Base-by-base conservation (phyloP, 2,888 invertebrate species). In the Polyommatus iphigenia region DNA sequence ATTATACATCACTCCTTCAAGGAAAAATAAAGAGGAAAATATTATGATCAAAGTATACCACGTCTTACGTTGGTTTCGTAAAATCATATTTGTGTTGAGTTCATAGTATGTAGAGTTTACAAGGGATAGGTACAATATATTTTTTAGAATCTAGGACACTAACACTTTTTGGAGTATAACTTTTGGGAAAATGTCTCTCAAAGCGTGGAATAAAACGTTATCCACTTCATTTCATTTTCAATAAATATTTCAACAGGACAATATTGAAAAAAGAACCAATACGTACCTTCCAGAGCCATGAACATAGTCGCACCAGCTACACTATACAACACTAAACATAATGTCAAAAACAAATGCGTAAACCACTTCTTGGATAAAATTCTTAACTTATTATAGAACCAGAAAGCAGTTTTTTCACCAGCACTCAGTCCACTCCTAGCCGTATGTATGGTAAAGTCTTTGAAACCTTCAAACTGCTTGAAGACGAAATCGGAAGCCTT, bases 311-410 rank as follows among this genome's bases (percentile, higher is more conserved):
- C 98, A 46, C 99, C 99, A 50, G 97, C 95, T 79, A 97, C 92
- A 84, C 97, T 98, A 89, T 98, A 99, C 78, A 96, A 88, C 78
- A 96, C 91, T 80, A 98, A 95, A 83, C 98, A 96, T 83, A 97
- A 87, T 83, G 97, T 95, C 84, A 98, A 95, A 88, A 98, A 98
- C 80, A 98, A 96, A 90, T 98, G 98, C 62, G 98, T 98, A 87
- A 98, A 98, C 98, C 98, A 98, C 85, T 95, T 96, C 85, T 95
- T 96, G 2, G 98, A 98, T 93, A 96, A 96, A 78, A 95, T 92
- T 85, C 96, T 96, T 81, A 98, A 94, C 92, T 96, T 97, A 81
- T 96, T 96, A 87, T 97, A 97, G 80, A 97, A 90, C 95, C 97
- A 97, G 83, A 96, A 97, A 0, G 97, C 97, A 79, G 96, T 95